Evolutionary conservation across 2,797 vertebrate species (phyloP), one percentile per base, ranked within the genome.

Genomic region (Clarias platycephalus): DNA sequence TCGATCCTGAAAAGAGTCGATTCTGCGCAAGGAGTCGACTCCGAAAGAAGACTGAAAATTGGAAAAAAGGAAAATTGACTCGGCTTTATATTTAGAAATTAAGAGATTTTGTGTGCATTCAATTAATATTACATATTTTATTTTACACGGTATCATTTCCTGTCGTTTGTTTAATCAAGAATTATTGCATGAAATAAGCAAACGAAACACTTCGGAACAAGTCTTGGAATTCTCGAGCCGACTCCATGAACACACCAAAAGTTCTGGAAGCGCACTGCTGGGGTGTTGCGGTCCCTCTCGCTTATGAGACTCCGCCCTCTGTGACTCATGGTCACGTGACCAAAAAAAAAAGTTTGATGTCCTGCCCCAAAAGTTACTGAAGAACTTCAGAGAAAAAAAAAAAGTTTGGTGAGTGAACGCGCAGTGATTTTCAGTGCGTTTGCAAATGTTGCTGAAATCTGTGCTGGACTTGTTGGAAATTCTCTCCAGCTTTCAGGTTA

Each of bases 351-450:
- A 81, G 80, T 81, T 81, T 57, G 28, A 8, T 70, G 82, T 83
- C 82, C 82, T 68, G 82, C 82, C 95, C 93, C 93, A 92, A 93
- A 94, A 95, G 94, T 95, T 95, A 58, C 40, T 15, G 49, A 81
- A 81, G 80, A 92, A 94, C 91, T 91, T 89, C 76, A 70, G 83
- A 84, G 83, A 44, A 44, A 79, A 90, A 90, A 90, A 87, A 91
- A 93, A 92, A 75, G 92, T 91, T 90, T 86, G 87, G 83, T 77
- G 78, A 89, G 92, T 95, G 93, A 92, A 89, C 86, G 81, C 85
- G 92, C 94, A 87, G 92, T 92, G 95, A 95, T 96, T 95, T 95
- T 87, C 81, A 85, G 64, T 55, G 44, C 63, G 26, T 55, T 9
- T 81, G 63, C 49, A 66, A 18, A 81, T 81, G 66, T 81, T 5